Evolutionary conservation across 1,140 invertebrate species (phyloP).

Genomic region (Drosophila truncata): DNA sequence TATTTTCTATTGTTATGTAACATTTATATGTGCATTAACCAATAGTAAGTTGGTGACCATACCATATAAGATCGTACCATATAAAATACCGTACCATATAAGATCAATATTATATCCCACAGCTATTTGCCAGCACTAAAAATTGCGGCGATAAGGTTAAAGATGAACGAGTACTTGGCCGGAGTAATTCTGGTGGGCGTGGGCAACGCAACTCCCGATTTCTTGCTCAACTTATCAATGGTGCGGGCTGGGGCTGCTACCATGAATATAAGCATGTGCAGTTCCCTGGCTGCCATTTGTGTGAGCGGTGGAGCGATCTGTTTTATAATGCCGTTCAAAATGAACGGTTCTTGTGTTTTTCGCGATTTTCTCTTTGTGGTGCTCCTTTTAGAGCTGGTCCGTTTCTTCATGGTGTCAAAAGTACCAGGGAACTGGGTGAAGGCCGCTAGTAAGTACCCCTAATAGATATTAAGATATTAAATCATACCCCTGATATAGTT

Average conservation of each 20-base stretch:
- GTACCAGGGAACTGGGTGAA: neutral
- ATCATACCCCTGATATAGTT: neutral
- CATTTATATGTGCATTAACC: slow-evolving; percentile 24
- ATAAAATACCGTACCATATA: neutral
- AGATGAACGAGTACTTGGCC: slow-evolving; percentile 56
- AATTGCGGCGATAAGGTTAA: slow-evolving; percentile 32
- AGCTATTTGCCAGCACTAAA: slow-evolving; percentile 52
- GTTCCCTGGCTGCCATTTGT: slow-evolving; percentile 30
- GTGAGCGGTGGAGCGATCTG: slow-evolving; percentile 52
- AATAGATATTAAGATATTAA: no score
- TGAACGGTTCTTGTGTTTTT: slow-evolving; percentile 31
- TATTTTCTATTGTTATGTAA: slow-evolving; percentile 16
- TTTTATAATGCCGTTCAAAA: slow-evolving; percentile 53
- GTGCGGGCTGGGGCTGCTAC: neutral
- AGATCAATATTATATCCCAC: neutral
- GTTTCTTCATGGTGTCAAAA: neutral
- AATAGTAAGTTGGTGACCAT: slow-evolving; percentile 32
- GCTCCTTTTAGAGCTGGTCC: slow-evolving; percentile 18
- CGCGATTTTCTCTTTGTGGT: slow-evolving; percentile 54
- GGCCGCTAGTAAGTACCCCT: slow-evolving; percentile 16
- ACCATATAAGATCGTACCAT: no score
- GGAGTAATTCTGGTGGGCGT: slow-evolving; percentile 48
- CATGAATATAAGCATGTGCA: slow-evolving; percentile 30
- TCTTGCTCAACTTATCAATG: slow-evolving; percentile 51
- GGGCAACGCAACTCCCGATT: slow-evolving; percentile 40